Conservation (phyloP, 2,113 vertebrate species). For the Chionomys nivalis region DNA sequence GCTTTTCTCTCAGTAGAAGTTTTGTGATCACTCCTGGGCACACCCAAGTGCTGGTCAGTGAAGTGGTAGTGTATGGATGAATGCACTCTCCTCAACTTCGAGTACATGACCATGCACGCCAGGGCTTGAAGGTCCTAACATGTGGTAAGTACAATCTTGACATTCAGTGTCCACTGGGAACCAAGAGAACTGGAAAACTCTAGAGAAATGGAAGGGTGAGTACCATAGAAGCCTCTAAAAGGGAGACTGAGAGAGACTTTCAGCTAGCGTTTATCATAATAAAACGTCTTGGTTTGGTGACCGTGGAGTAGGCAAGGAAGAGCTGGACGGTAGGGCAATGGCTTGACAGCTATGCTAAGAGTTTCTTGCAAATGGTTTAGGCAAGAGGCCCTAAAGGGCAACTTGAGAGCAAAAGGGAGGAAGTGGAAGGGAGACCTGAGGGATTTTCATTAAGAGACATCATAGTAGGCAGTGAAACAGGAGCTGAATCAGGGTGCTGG, state of each 20-base stretch:
- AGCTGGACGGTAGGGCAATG: not conserved
- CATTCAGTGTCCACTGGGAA: not conserved
- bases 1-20: not conserved
- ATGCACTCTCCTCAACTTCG: not conserved
- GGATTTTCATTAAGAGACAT: not conserved
- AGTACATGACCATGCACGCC: not conserved
- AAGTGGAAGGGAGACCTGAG: not conserved
- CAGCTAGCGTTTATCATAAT: not conserved
- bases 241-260: not conserved
- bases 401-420: not conserved
- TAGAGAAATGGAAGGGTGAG: not conserved
- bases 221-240: not conserved
- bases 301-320: not conserved
- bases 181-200: not conserved
- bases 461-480: not conserved
- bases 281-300: not conserved
- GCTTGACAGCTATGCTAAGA: not conserved
- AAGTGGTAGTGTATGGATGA: not conserved
- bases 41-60: not conserved
- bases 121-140: not conserved
- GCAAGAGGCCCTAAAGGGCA: not conserved
- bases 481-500: not conserved
- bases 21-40: not conserved
- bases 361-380: not conserved
- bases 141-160: constrained; percentile 5